Base-by-base conservation (phyloP, 2,113 vertebrate species). In the Grallaria varia region DNA sequence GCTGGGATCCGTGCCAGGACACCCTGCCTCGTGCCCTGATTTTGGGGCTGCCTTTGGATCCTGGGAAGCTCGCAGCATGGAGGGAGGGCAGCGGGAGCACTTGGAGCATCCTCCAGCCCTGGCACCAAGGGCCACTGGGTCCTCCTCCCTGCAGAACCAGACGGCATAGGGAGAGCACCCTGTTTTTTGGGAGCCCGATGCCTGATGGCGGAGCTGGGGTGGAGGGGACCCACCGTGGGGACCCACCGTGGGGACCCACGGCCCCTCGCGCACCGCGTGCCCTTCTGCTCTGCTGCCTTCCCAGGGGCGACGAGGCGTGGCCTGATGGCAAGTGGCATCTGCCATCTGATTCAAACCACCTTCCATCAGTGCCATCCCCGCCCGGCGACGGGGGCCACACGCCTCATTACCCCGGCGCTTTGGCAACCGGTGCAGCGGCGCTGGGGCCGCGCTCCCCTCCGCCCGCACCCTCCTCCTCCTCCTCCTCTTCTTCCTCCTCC, bases 331-430 rank as follows among this genome's bases (percentile, higher is more conserved):
- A 98, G 98, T 97, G 98, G 96, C 98, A 98, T 96, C 93, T 93
- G 96, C 98, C 97, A 96, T 97, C 97, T 98, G 98, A 98, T 96
- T 97, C 97, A 97, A 97, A 97, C 87, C 98, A 97, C 94, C 95
- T 97, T 98, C 97, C 97, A 97, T 98, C 98, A 97, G 97, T 87
- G 90, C 89, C 80, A 89, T 45, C 87, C 84, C 94, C 33, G 9
- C 94, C 94, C 53, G 64, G 84, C 59, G 10, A 96, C 79, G 63
- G 92, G 92, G 96, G 89, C 92, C 75, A 8, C 93, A 95, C 39
- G 96, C 95, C 95, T 94, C 97, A 97, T 98, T 98, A 97, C 67
- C 73, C 47, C 5, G 1, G 55, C 1, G 68, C 73, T 84, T 23
- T 4, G 60, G 40, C 15, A 47, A 76, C 66, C 28, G 5, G 74